Evolutionary conservation across 1,140 invertebrate species (phyloP).

Genomic region (Akabosia matsudoensis): DNA sequence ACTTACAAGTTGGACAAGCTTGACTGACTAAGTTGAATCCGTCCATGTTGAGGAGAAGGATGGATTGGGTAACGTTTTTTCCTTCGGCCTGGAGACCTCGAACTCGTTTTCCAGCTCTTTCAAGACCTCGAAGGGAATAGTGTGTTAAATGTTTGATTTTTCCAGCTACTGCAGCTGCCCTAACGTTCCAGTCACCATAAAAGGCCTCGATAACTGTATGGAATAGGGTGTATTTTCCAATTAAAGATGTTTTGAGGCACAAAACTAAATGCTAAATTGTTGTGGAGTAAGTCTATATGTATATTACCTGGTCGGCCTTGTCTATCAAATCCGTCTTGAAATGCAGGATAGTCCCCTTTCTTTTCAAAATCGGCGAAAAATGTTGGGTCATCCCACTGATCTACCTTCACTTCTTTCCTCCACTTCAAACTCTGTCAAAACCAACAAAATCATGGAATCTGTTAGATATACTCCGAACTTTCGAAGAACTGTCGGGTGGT

Average conservation of each 20-base stretch:
- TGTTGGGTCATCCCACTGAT: neutral
- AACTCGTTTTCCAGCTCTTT: neutral
- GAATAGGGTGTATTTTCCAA: neutral
- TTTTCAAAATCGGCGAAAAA: neutral
- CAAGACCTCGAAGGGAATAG: neutral
- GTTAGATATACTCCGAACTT: too few species aligned
- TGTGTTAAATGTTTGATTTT: slow-evolving; percentile 3
- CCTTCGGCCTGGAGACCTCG: neutral
- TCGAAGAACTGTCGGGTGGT: too few species aligned
- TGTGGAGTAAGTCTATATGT: too few species aligned
- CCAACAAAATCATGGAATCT: too few species aligned
- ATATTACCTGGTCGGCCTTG: neutral
- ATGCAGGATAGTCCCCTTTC: neutral
- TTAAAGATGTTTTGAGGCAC: too few species aligned
- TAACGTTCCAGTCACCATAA: slow-evolving; percentile 4
- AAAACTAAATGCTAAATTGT: too few species aligned
- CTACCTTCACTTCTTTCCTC: neutral
- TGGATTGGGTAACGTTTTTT: slow-evolving; percentile 8
- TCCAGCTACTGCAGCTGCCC: neutral
- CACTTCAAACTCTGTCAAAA: neutral
- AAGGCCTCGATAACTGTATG: neutral
- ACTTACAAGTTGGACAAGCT: slow-evolving; percentile 1
- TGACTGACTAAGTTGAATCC: slow-evolving; percentile 1
- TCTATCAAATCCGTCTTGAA: neutral
- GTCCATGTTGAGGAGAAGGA: slow-evolving; percentile 12